Base-by-base conservation (phyloP, 2,888 invertebrate species). In the Ecliptopera silaceata region DNA sequence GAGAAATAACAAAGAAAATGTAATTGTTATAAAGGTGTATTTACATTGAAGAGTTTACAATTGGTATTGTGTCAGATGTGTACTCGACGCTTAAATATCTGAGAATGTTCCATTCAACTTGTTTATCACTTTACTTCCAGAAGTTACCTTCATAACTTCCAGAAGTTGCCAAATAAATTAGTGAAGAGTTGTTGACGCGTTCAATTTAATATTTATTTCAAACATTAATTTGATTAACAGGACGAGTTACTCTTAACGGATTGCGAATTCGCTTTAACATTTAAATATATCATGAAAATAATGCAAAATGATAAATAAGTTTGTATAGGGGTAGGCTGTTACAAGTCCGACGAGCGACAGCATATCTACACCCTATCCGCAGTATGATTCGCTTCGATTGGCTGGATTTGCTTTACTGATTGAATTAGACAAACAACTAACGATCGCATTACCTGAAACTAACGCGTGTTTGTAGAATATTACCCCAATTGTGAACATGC, bases 191-290 rank as follows among this genome's bases (percentile, higher is more conserved):
- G 56, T 54, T 54, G 50, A 59, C 50, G 53, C 39, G 44, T 60
- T 60, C 47, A 53, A 64, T 58, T 61, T 55, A 58, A 62, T 52
- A 60, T 60, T 58, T 52, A 58, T 51, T 34, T 39, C 38, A 45
- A 55, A 47, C 61, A 60, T 62, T 62, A 59, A 60, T 56, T 60
- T 56, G 46, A 62, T 64, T 56, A 54, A 58, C 51, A 49, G 52
- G 18, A 31, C 50, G 49, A 55, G 48, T 50, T 56, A 36, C 42
- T 31, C 10, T 10, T 54, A 56, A 50, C 45, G 56, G 50, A 46
- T 26, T 34, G 45, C 31, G 44, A 26, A 18, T 26, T 26, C 1
- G 10, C 41, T 4, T 50, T 50, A 20, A 31, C 18, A 38, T 2
- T 11, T 6, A 15, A 22, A 36, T 36, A n/a, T 38, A 22, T 32